Percentiles rank a stretch among this genome's conserved stretches.
Conservation (phyloP, 1,140 invertebrate species). For the Aphelenchoides besseyi region DNA sequence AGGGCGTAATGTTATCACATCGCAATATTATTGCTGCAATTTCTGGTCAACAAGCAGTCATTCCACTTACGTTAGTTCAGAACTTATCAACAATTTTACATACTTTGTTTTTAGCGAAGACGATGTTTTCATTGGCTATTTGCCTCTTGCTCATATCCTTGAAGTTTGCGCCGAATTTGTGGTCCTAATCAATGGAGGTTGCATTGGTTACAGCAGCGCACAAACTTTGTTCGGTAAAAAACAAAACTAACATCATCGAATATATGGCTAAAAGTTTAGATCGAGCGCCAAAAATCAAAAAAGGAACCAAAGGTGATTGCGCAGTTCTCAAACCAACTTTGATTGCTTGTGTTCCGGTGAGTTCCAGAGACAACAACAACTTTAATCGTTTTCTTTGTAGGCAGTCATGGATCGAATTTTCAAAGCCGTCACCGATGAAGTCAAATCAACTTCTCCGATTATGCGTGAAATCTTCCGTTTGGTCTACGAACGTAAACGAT, state of each 20-base stretch:
- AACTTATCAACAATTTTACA: too few relatives aligned
- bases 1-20: conserved; percentile 69
- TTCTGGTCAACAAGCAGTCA: conserved; percentile 78
- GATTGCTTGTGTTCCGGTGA: conserved; percentile 86
- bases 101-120: too few relatives aligned
- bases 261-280: too few relatives aligned
- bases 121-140: conserved; percentile 87
- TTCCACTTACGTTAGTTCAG: conserved; percentile 56
- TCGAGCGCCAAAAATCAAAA: conserved; percentile 86
- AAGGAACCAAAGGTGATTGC: conserved; percentile 78
- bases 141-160: conserved; percentile 94
- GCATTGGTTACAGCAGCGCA: conserved; percentile 91
- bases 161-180: conserved; percentile 74
- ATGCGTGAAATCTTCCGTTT: conserved; percentile 62
- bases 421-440: conserved; percentile 63
- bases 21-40: conserved; percentile 83
- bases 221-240: conserved; percentile 87
- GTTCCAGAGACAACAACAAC: too few relatives aligned
- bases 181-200: conserved; percentile 70
- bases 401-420: conserved; percentile 64
- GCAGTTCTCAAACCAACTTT: conserved; percentile 83
- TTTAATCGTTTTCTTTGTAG: conserved; percentile 23
- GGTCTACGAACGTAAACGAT: conserved; percentile 62
- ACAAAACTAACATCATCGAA: too few relatives aligned
- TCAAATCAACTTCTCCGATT: conserved; percentile 50